Conservation (phyloP, 2,797 vertebrate species). For the Menidia menidia region DNA sequence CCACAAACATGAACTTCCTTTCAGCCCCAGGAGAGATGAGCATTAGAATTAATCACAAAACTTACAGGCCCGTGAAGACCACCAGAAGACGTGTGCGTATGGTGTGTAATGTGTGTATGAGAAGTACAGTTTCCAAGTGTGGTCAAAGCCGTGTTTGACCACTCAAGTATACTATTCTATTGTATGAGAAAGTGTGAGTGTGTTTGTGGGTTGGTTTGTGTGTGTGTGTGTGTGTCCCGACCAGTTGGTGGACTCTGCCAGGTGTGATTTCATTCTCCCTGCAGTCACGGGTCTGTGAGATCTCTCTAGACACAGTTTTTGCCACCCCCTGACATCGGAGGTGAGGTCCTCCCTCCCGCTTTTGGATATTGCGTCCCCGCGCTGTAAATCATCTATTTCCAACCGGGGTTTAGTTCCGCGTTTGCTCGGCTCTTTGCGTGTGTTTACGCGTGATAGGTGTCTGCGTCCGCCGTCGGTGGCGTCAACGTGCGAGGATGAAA, state of each 20-base stretch:
- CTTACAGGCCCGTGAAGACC: constrained; percentile 51
- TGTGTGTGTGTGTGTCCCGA: constrained; percentile 20
- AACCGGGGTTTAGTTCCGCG: constrained; percentile 26
- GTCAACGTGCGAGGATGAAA: constrained; percentile 26
- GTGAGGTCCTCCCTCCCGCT: constrained; percentile 35
- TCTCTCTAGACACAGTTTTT: constrained; percentile 65
- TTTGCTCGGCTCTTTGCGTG: constrained; percentile 27
- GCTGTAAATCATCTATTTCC: constrained; percentile 39
- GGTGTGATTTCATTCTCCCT: constrained; percentile 73
- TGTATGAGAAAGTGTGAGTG: constrained; percentile 30
- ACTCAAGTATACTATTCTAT: constrained; percentile 47
- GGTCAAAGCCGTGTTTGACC: constrained; percentile 57
- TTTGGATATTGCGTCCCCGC: constrained; percentile 17
- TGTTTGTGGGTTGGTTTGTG: constrained; percentile 20
- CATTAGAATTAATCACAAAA: constrained; percentile 68
- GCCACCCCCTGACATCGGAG: constrained; percentile 59
- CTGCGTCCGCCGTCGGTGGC: constrained; percentile 3
- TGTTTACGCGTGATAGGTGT: constrained; percentile 25
- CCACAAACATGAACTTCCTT: constrained; percentile 34
- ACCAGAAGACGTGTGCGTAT: constrained; percentile 46
- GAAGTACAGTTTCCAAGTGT: constrained; percentile 21
- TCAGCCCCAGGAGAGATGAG: constrained; percentile 43
- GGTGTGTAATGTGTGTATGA: constrained; percentile 20
- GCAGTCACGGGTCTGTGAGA: constrained; percentile 69
- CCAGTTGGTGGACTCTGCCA: constrained; percentile 52